A percentile compares a stretch with the other conserved stretches of the same genome.
phyloP scores from a whole-genome alignment of 1,140 invertebrate species.

The Dreissena polymorpha region DNA sequence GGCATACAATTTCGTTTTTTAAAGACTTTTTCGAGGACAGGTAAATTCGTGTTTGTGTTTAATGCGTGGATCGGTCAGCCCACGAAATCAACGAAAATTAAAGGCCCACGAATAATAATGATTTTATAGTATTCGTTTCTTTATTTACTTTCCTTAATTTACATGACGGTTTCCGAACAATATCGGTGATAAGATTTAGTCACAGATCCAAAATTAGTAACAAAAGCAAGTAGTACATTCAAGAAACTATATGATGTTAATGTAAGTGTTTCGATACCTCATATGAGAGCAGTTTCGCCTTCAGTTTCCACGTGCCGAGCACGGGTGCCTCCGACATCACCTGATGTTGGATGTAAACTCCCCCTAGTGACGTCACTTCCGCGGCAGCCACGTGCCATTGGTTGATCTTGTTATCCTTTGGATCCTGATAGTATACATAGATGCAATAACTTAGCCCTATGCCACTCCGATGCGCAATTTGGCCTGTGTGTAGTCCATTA shows the following conservation, averaged over 20 bases:
- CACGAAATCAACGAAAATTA: too few species aligned
- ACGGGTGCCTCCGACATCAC: slow-evolving; percentile 61
- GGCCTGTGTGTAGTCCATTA: neutral
- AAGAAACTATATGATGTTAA: neutral
- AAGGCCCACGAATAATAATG: too few species aligned
- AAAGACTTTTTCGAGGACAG: too few species aligned
- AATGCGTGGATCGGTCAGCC: too few species aligned
- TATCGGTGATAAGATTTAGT: neutral
- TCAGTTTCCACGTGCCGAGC: slow-evolving; percentile 65
- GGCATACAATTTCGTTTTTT: too few species aligned
- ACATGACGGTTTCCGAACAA: neutral
- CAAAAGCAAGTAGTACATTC: neutral
- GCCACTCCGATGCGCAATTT: neutral
- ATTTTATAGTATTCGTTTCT: neutral
- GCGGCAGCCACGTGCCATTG: slow-evolving; percentile 57
- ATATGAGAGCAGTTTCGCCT: slow-evolving; percentile 46
- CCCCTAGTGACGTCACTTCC: slow-evolving; percentile 33
- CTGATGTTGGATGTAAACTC: slow-evolving; percentile 56
- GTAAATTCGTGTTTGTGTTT: too few species aligned
- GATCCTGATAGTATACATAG: slow-evolving; percentile 56
- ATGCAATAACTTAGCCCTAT: neutral
- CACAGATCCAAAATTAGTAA: neutral
- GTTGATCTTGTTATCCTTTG: slow-evolving; percentile 66
- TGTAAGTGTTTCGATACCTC: neutral
- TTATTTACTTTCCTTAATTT: neutral